A percentile compares a stretch with the other conserved stretches of the same genome.
phyloP scores from a whole-genome alignment of 2,888 invertebrate species.

The Syrphus vitripennis region DNA sequence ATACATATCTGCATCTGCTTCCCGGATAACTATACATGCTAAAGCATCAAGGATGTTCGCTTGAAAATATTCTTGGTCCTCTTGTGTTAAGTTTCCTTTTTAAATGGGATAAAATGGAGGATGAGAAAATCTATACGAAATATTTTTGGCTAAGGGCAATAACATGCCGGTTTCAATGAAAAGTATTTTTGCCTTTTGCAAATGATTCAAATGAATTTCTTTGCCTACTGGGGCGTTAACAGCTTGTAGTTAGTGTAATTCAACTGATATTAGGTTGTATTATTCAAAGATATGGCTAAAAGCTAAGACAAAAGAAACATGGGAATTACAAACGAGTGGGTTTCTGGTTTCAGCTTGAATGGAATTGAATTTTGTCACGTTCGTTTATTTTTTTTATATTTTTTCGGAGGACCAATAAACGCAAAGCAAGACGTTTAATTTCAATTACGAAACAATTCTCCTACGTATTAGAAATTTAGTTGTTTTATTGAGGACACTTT shows the following conservation, averaged over 20 bases:
- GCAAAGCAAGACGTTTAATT: not conserved
- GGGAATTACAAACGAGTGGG: not conserved
- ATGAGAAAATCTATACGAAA: not conserved
- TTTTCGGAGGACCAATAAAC: not conserved
- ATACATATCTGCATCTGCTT: not conserved
- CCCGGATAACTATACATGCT: not conserved
- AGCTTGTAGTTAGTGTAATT: conserved; percentile 22
- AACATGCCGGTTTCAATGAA: conserved; percentile 30
- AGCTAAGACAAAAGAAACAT: not conserved
- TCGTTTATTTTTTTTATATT: too few relatives aligned
- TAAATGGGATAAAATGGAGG: not conserved
- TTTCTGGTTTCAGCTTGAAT: not conserved
- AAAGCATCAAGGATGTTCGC: not conserved
- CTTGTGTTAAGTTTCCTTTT: not conserved
- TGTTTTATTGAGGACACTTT: too few relatives aligned
- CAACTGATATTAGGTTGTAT: conserved; percentile 15
- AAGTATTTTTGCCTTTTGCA: conserved; percentile 28
- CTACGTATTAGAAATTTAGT: too few relatives aligned
- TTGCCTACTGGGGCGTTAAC: not conserved
- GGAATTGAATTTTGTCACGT: not conserved
- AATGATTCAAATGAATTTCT: conserved; percentile 31
- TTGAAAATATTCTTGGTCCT: not conserved
- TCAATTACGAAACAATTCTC: not conserved
- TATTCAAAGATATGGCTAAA: not conserved
- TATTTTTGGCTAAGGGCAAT: conserved; percentile 13